Percentiles rank a stretch among this genome's conserved stretches.
Evolutionary conservation across 2,888 invertebrate genomes (phyloP).

Genomic region (Andricus quercusramuli): DNA sequence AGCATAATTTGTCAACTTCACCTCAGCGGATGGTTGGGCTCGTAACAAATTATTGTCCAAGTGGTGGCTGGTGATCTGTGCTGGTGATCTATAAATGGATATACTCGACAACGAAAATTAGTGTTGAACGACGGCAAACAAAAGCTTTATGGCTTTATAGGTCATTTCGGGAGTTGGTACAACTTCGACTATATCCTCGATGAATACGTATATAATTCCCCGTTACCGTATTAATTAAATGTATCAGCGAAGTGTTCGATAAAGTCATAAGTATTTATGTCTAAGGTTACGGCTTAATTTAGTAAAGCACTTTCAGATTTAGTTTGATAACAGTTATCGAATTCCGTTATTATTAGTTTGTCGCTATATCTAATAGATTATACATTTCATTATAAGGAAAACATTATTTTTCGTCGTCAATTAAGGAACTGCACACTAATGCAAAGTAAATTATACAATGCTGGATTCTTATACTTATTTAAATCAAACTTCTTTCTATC

Average conservation of each 20-base stretch:
- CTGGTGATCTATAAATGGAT: constrained; percentile 2
- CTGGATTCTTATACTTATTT: too few relatives aligned
- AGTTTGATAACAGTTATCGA: neutral
- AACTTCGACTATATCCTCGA: constrained; percentile 17
- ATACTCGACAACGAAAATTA: constrained; percentile 27
- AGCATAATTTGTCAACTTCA: constrained; percentile 24
- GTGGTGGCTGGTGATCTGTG: constrained; percentile 11
- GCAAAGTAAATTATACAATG: too few relatives aligned
- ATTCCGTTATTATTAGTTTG: neutral
- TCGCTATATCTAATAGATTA: neutral
- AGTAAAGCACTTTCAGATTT: neutral
- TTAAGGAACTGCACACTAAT: too few relatives aligned
- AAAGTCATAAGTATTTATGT: constrained; percentile 19
- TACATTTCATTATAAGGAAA: neutral
- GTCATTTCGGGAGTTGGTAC: constrained; percentile 28
- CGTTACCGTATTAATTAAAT: constrained; percentile 30
- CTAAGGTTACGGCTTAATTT: neutral
- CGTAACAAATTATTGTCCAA: constrained; percentile 9
- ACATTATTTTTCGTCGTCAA: neutral
- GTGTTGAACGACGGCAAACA: constrained; percentile 25
- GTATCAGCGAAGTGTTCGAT: constrained; percentile 2
- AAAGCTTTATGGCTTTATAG: constrained; percentile 35
- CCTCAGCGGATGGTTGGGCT: constrained; percentile 15
- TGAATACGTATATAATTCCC: constrained; percentile 29
- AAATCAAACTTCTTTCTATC: too few relatives aligned